A percentile compares a stretch with the other conserved stretches of the same genome.
phyloP scores from a whole-genome alignment of 2,113 vertebrate species.

The Cervus canadensis region DNA sequence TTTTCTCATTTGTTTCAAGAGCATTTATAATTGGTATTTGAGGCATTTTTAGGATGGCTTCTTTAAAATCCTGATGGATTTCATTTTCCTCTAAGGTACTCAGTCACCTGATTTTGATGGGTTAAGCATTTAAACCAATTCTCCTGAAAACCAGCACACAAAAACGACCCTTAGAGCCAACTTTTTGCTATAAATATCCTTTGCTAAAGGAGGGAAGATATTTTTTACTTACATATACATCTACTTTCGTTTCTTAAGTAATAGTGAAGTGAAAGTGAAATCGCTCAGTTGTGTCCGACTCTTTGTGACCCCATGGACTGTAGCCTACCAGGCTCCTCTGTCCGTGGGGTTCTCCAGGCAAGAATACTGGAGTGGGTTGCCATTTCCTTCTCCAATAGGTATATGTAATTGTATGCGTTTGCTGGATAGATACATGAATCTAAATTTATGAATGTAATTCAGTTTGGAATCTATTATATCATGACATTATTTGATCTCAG shows the following conservation, averaged over 20 bases:
- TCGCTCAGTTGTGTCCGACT: too few species aligned
- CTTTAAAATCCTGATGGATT: not conserved
- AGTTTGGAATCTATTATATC: not conserved
- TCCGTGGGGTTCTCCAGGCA: too few species aligned
- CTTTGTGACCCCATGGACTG: too few species aligned
- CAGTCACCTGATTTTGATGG: not conserved
- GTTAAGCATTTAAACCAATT: not conserved
- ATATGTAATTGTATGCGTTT: not conserved
- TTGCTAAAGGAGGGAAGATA: not conserved
- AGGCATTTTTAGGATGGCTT: not conserved
- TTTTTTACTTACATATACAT: not conserved
- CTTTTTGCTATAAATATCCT: not conserved
- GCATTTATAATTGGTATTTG: not conserved
- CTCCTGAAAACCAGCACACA: not conserved
- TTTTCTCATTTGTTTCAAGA: not conserved
- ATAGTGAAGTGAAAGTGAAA: too few species aligned
- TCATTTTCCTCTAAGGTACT: not conserved
- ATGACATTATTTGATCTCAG: not conserved
- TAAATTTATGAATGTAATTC: not conserved
- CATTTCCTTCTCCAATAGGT: not conserved
- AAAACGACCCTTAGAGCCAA: not conserved
- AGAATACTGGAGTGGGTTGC: too few species aligned
- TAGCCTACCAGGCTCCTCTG: too few species aligned
- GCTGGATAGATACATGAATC: not conserved
- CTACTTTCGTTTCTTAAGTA: not conserved